A percentile compares a stretch with the other conserved stretches of the same genome.
phyloP scores from a whole-genome alignment of 35 echinoderm and acorn worm species.

The Chiridota heheva region DNA sequence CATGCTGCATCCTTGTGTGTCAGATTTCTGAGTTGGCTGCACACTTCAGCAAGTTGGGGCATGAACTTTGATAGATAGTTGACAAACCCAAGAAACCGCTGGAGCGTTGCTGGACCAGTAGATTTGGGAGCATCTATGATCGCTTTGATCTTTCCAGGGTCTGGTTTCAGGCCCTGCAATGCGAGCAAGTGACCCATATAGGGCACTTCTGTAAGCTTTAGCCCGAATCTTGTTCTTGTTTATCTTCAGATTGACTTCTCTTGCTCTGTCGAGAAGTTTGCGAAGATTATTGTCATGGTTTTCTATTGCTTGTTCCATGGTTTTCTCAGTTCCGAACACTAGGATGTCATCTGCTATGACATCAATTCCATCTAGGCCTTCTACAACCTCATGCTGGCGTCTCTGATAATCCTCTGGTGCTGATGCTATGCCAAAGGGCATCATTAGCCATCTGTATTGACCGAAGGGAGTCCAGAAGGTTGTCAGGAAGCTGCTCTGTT shows the following conservation, averaged over 20 bases:
- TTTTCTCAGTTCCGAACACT: conserved; percentile 24
- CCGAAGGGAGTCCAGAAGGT: conserved; percentile 58
- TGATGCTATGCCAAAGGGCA: conserved; percentile 60
- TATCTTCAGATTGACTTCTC: conserved; percentile 32
- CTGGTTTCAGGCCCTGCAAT: conserved; percentile 28
- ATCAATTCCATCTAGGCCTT: conserved; percentile 36
- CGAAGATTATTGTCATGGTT: conserved; percentile 49
- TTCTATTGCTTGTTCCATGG: conserved; percentile 6
- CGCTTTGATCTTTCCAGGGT: conserved; percentile 27
- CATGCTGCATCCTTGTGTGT: conserved; percentile 6
- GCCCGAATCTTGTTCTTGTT: conserved; percentile 28
- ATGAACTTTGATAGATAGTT: conserved; percentile 40
- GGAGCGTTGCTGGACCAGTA: not conserved
- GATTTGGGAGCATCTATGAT: conserved; percentile 16
- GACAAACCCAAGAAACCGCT: conserved; percentile 36
- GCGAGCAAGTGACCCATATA: conserved; percentile 50
- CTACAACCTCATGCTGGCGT: conserved; percentile 34
- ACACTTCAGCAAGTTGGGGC: conserved; percentile 20
- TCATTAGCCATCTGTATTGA: conserved; percentile 46
- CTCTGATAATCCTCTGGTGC: conserved; percentile 56
- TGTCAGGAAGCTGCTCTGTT: conserved; percentile 56
- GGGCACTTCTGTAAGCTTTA: conserved; percentile 21
- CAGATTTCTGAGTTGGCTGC: conserved; percentile 13
- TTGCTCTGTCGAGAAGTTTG: conserved; percentile 31
- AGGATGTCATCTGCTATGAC: conserved; percentile 64